Evolutionary conservation across 2,888 invertebrate genomes (phyloP).

Genomic region (Hemithea aestivaria): DNA sequence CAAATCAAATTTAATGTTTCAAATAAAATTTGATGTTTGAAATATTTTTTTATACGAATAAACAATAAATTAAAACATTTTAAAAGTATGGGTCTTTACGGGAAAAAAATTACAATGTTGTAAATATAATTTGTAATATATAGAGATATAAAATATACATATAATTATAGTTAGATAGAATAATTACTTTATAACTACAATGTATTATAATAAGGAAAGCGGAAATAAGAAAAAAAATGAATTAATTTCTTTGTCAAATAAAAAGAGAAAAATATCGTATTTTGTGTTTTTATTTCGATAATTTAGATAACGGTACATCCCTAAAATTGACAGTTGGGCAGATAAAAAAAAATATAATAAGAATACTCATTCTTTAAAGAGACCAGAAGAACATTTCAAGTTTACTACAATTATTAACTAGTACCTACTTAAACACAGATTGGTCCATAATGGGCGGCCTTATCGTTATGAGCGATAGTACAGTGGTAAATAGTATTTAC

Average conservation of each 20-base stretch:
- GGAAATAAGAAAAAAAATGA: slow-evolving; percentile 72
- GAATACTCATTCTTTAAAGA: too few species aligned
- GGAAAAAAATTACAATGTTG: slow-evolving; percentile 54
- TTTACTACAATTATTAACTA: too few species aligned
- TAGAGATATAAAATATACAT: slow-evolving; percentile 69
- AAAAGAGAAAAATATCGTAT: slow-evolving; percentile 64
- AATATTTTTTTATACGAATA: slow-evolving; percentile 30
- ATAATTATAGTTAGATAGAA: slow-evolving; percentile 73
- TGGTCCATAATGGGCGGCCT: too few species aligned
- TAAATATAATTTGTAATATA: slow-evolving; percentile 77
- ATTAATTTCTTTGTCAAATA: slow-evolving; percentile 78
- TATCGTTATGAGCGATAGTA: too few species aligned
- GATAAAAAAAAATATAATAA: too few species aligned
- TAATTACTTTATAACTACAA: slow-evolving; percentile 75
- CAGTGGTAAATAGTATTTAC: too few species aligned
- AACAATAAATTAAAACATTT: slow-evolving; percentile 16
- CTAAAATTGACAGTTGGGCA: too few species aligned
- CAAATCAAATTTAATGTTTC: too few species aligned
- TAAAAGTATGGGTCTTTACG: slow-evolving; percentile 63
- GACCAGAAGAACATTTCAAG: too few species aligned
- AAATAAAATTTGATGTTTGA: too few species aligned
- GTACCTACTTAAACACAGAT: too few species aligned
- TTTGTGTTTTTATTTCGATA: slow-evolving; percentile 49
- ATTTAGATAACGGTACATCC: too few species aligned
- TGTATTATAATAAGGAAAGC: slow-evolving; percentile 74